Evolutionary conservation across 2,888 invertebrate genomes (phyloP), one percentile per base, ranked within the genome.

Genomic region (Cephus pygmeus): DNA sequence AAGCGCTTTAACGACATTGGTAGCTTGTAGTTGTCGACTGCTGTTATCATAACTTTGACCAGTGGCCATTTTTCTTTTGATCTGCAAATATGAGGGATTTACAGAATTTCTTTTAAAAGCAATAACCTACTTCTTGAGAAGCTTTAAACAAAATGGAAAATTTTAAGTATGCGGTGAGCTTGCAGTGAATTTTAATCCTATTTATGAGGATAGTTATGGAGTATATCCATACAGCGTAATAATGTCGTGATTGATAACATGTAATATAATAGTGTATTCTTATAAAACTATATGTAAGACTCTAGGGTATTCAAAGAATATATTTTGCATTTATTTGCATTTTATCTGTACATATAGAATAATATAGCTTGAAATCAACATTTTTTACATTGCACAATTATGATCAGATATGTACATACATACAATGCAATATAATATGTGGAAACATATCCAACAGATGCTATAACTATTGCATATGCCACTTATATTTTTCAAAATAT

Each of bases 1-100:
- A 98, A 97, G 88, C 93, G 96, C 76, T 98, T 97, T 89, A 97
- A 97, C 83, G 95, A 96, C 88, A 96, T 98, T 85, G 98, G 98
- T 74, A 97, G 96, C 90, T 93, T 98, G 90, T 98, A 95, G 93
- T 87, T 35, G 12, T 23, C 56, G 23, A 56, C 9, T 56, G 2
- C 1, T 23, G 56, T 56, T 9, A 23, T 56, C 23, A 56, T 23
- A 56, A 6, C 23, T 23, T 56, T 56, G 56, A 9, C 56, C 56
- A 56, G 56, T 56, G 0, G 23, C 6, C 23, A 56, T 23, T 56
- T 56, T 56, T 56, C 56, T 23, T 23, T 56, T 56, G 23, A 56
- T 56, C 56, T 23, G 56, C 23, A 56, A 56, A 9, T 56, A 56
- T 23, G 2, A 56, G 23, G 15, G 9, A 56, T 2, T 1, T 56